These are phyloP conservation scores for Temnothorax ravouxi DNA, from an alignment of 2,888 invertebrate species.

Conservation along the genomic window DNA sequence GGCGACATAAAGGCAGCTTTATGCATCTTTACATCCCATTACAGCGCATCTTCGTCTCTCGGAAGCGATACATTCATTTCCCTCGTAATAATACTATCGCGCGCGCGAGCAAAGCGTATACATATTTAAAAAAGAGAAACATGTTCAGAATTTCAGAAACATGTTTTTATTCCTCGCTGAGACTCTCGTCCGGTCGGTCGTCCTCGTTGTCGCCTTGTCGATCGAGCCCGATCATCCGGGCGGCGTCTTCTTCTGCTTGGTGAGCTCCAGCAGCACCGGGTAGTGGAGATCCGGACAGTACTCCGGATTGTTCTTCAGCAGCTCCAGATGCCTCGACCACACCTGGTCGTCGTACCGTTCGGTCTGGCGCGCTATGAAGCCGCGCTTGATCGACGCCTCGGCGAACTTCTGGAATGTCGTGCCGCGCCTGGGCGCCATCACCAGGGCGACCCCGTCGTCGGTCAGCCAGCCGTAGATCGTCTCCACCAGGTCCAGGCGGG, in stretches of 20 bases:
- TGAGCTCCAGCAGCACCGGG: constrained; percentile 90
- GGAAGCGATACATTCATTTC: neutral
- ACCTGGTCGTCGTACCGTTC: constrained; percentile 90
- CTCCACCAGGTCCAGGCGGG: constrained; percentile 89
- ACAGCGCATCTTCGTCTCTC: neutral
- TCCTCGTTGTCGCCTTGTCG: constrained; percentile 34
- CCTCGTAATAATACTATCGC: neutral
- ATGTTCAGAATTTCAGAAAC: neutral
- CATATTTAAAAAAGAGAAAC: neutral
- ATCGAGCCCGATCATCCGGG: constrained; percentile 76
- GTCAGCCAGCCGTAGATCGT: constrained; percentile 90
- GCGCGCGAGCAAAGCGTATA: neutral
- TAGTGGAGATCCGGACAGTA: constrained; percentile 92
- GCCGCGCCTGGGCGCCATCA: constrained; percentile 93
- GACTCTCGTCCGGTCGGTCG: constrained; percentile 23
- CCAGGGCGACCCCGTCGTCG: constrained; percentile 89
- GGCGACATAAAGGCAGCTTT: constrained; percentile 4
- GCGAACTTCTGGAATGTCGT: constrained; percentile 91
- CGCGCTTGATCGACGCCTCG: constrained; percentile 88
- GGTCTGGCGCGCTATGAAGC: constrained; percentile 88
- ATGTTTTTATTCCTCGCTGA: constrained; percentile 25
- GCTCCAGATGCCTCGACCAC: constrained; percentile 90
- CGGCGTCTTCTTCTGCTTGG: constrained; percentile 85
- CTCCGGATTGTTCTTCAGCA: constrained; percentile 88
- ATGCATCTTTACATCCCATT: constrained; percentile 16